Base-by-base conservation (phyloP, 2,113 vertebrate species). In the Microtus pennsylvanicus region DNA sequence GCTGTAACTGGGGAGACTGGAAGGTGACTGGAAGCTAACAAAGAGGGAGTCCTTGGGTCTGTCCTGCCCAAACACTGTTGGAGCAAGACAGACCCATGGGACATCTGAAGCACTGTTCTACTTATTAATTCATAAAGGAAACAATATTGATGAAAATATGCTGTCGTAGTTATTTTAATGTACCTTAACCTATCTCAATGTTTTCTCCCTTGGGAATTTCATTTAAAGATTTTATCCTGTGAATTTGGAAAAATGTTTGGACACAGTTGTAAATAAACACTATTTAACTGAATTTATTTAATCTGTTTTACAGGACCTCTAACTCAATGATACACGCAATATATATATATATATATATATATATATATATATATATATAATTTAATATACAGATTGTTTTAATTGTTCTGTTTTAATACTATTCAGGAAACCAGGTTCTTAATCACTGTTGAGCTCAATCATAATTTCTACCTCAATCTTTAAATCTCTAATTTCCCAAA, bases 401-500 rank as follows among this genome's bases (percentile, higher is more conserved):
- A 70, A 95, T 94, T 88, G 93, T 90, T 17, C 24, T 33, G 83
- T 97, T 94, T 91, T 45, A 95, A 22, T 96, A 81, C 33, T 93
- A 35, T 88, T 94, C 89, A 76, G 47, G 61, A 97, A 95, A 94
- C 61, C 86, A 52, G 3, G 26, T 95, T 55, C 69, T 91, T 96
- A 91, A 83, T 93, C 52, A 90, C 35, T 76, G 7, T 42, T 85
- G 30, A 91, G 55, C 26, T 86, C 63, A 89, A 91, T 8, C 1
- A 76, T 76, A 91, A 95, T 83, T 96, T 93, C 63, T 55, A 89
- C 38, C n/a, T 96, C 74, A 74, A 69, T 91, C 33, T 74, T 95
- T 93, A 94, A 52, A 77, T 88, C 96, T 92, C 50, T 93, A 10
- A 89, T 96, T 95, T 93, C n/a, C 78, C 78, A 93, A 80, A 85